These are phyloP conservation scores for Acanthopagrus latus DNA, from an alignment of 2,797 vertebrate species.

Conservation along the genomic window DNA sequence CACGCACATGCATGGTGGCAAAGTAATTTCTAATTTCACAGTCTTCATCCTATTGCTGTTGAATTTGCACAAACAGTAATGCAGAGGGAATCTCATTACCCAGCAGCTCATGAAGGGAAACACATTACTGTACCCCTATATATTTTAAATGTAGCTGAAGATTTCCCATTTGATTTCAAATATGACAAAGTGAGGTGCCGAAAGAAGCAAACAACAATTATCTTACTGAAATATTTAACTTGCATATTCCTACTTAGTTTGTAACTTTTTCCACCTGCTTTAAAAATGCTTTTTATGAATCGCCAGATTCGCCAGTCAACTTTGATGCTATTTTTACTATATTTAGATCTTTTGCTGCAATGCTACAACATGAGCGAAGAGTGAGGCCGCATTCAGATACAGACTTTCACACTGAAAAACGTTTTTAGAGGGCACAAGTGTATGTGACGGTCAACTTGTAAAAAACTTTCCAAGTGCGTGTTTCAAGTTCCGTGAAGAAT, in stretches of 20 bases:
- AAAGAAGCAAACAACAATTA: constrained; percentile 1
- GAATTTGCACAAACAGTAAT: constrained; percentile 39
- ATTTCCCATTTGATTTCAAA: constrained; percentile 18
- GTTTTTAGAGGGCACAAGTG: neutral
- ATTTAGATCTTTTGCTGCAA: neutral
- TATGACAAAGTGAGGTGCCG: neutral
- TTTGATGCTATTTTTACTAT: neutral
- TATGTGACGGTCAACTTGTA: neutral
- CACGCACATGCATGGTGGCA: constrained; percentile 23
- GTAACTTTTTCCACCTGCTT: neutral
- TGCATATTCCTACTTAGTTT: constrained; percentile 1
- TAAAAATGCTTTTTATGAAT: neutral
- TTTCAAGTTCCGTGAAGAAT: constrained; percentile 3
- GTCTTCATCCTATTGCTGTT: constrained; percentile 60
- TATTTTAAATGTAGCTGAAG: neutral
- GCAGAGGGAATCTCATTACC: constrained; percentile 48
- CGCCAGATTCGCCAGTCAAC: neutral
- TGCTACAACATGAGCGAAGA: neutral
- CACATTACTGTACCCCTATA: neutral
- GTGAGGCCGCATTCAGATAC: neutral
- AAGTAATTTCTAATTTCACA: constrained; percentile 66
- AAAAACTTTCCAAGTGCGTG: too few species aligned
- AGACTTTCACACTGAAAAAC: neutral
- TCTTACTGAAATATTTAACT: neutral
- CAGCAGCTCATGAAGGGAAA: constrained; percentile 12